phyloP scores from a whole-genome alignment of 2,113 vertebrate genomes.

The Morone saxatilis region DNA sequence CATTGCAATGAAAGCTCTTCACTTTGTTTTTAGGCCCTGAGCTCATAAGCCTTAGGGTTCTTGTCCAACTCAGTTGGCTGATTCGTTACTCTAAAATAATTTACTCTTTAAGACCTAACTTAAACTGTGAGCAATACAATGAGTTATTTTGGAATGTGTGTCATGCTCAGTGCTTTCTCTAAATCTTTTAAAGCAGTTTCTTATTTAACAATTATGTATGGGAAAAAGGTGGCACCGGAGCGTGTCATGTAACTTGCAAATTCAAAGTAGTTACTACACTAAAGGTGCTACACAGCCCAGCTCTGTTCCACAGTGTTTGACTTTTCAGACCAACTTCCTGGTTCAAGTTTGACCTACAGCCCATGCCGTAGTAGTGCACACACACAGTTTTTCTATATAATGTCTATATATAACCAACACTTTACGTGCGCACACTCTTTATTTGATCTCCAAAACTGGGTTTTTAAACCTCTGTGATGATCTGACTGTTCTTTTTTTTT shows the following conservation, averaged over 20 bases:
- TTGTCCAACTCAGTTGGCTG: background rate
- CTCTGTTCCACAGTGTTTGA: background rate
- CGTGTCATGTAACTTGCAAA: background rate
- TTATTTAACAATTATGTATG: no score
- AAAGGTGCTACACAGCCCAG: background rate
- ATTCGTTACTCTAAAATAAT: background rate
- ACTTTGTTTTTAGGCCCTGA: no score
- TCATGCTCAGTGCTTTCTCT: background rate
- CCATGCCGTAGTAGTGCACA: background rate
- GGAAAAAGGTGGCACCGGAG: no score
- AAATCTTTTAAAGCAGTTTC: background rate
- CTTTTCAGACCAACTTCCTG: background rate
- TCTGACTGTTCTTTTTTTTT: background rate
- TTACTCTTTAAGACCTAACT: background rate
- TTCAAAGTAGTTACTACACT: no score
- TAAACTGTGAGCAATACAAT: background rate
- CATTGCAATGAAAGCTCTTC: background rate
- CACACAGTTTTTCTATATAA: background rate
- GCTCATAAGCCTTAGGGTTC: background rate
- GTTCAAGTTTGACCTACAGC: background rate
- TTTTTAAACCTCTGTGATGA: background rate
- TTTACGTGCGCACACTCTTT: no score
- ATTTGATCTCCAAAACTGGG: background rate
- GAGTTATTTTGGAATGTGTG: background rate
- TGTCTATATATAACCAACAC: background rate